Evolutionary conservation across 2,797 vertebrate genomes (phyloP), one percentile per base, ranked within the genome.

Genomic region (Mormyrops attenuatus): DNA sequence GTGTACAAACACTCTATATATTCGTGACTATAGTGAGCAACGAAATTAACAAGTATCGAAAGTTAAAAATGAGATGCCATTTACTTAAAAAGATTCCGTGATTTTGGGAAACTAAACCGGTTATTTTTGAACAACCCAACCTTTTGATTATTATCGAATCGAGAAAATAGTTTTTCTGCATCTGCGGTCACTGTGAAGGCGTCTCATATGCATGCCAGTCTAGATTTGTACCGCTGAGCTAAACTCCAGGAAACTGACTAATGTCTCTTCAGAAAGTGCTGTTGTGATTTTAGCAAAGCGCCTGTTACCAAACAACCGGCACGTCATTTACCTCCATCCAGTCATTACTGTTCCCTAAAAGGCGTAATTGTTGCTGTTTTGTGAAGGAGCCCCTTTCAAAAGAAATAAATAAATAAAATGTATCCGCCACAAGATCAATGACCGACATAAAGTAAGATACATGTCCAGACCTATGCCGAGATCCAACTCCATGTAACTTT

Each of bases 201-300:
- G n/a, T 50, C 57, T 63, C 11, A 9, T 1, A 15, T 3, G 0
- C 38, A 3, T 49, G 53, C 57, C 38, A 44, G 53, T 57, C 26
- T 26, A 63, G 52, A 30, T 73, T 63, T 69, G 57, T 20, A 49
- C 88, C 26, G 50, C 84, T 17, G 53, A 22, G 44, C 55, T 49
- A 91, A 91, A 87, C 88, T 41, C 88, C 88, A 92, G 93, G 93
- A 94, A 93, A 92, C 89, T 95, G 93, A 95, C 92, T 94, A 93
- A 95, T 11, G 92, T 94, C 93, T 94, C 91, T 22, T 55, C 73
- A 91, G 87, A 91, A 93, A 91, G 91, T 89, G 49, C 92, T 92
- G 90, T 50, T 69, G 88, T 85, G 41, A 90, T 92, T 92, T 92
- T 53, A 88, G 88, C 90, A 41, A 41, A 89, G 86, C 82, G 89